Base-by-base conservation (phyloP, 2,888 invertebrate species). In the Ophonus ardosiacus region DNA sequence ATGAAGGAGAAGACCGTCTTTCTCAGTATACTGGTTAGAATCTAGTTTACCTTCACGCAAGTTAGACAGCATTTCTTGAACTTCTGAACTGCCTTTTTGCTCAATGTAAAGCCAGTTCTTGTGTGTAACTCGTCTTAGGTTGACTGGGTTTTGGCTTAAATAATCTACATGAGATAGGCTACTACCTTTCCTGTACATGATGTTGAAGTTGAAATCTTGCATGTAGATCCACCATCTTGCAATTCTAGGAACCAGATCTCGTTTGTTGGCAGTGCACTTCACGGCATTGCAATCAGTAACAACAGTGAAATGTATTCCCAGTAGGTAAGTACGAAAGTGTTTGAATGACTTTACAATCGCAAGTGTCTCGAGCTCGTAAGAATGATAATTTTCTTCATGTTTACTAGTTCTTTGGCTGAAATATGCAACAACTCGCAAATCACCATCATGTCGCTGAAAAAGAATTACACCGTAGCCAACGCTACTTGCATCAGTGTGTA, bases 371-470 rank as follows among this genome's bases (percentile, higher is more conserved):
- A 88, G 76, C 63, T 90, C 89, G 15, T 88, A 87, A 4, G 88
- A 87, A 31, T 88, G 88, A 71, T 89, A 90, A 87, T 88, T 88
- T 7, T 56, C 18, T 86, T 90, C 89, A 0, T 85, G 18, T 3
- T 51, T 80, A 6, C 87, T 38, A 80, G 87, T 65, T 90, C 89
- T 0, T 71, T 85, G 18, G 87, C 85, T 0, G 89, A 88, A 0
- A 65, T 89, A 90, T 78, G 91, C 90, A 1, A 88, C 89, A 3
- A 88, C 81, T 87, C n/a, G n/a, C n/a, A n/a, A 0, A 90, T n/a
- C n/a, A n/a, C 85, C 7, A 84, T 79, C 85, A n/a, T 88, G 86
- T 71, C 86, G 85, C 83, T 89, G 89, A 7, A 89, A 78, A 6
- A 90, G 71, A 1, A 38, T 40, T 0, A 86, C 87, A 56, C 88